phyloP scores from a whole-genome alignment of 2,113 vertebrate genomes.

The Oenanthe oenanthe region DNA sequence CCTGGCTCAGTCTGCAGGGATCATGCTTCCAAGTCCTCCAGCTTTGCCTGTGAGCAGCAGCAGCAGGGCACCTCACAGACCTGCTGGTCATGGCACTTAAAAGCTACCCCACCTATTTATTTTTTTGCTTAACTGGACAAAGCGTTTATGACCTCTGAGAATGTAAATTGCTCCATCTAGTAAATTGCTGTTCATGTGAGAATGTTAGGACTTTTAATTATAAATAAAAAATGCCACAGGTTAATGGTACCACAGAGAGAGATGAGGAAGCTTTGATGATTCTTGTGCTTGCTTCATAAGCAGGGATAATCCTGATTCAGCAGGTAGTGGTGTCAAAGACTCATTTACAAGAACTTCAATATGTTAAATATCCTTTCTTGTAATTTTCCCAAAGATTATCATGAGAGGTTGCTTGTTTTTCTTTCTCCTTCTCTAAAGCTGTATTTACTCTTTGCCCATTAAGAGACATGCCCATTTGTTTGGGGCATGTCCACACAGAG shows the following conservation, averaged over 20 bases:
- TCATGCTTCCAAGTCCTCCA: not conserved
- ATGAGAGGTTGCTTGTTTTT: not conserved
- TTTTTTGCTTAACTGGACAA: not conserved
- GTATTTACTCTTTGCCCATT: not conserved
- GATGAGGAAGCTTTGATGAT: constrained; percentile 8
- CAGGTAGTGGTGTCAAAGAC: not conserved
- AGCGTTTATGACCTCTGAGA: not conserved
- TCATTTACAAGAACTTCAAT: not conserved
- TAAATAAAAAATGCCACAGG: not conserved
- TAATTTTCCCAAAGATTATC: not conserved
- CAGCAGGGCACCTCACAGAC: not conserved
- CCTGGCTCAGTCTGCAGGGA: rapidly evolving
- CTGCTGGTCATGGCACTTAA: not conserved
- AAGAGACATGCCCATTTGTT: not conserved
- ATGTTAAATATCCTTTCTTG: not conserved
- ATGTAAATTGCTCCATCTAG: not conserved
- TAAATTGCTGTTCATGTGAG: not conserved
- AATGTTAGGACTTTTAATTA: constrained; percentile 5
- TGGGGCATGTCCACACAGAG: not conserved
- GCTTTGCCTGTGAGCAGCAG: rapidly evolving
- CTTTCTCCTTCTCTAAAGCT: not conserved
- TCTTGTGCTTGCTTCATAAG: not conserved
- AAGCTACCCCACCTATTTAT: not conserved
- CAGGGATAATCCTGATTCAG: constrained; percentile 17
- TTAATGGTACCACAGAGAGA: not conserved